phyloP scores from a whole-genome alignment of 2,113 vertebrate genomes.

The Amblyornis subalaris region DNA sequence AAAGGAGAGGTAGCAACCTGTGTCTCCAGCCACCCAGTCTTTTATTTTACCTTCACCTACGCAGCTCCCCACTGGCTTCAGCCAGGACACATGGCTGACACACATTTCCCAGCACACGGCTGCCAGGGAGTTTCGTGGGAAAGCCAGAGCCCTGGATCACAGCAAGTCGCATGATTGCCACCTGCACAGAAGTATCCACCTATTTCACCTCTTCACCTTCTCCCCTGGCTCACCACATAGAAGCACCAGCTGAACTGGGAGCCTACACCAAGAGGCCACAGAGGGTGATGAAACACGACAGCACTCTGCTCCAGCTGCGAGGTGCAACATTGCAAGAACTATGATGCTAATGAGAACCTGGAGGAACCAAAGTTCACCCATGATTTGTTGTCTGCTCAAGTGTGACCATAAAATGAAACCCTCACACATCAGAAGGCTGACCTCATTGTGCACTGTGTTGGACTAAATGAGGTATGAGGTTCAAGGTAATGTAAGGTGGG shows the following conservation, averaged over 20 bases:
- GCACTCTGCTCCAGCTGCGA: rapidly evolving
- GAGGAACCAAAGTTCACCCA: background rate
- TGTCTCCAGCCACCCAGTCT: background rate
- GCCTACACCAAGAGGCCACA: background rate
- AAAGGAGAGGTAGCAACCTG: background rate
- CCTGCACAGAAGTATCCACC: rapidly evolving
- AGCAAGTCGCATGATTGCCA: rapidly evolving
- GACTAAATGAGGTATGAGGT: background rate
- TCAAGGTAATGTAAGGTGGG: background rate
- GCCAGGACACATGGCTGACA: rapidly evolving
- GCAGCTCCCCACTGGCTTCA: background rate
- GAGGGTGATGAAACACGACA: background rate
- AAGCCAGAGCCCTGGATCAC: background rate
- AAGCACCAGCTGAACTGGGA: background rate
- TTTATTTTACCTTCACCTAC: background rate
- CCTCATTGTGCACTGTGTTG: background rate
- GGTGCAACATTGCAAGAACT: rapidly evolving
- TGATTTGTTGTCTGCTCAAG: slow-evolving; percentile 5
- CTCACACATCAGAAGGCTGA: slow-evolving; percentile 1
- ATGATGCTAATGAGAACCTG: background rate
- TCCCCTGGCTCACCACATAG: rapidly evolving
- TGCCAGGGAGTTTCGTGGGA: rapidly evolving
- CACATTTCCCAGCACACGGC: rapidly evolving
- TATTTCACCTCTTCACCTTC: background rate
- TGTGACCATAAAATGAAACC: slow-evolving; percentile 8